Base-by-base conservation (phyloP, 1,140 invertebrate genomes). In the Penaeus chinensis region DNA sequence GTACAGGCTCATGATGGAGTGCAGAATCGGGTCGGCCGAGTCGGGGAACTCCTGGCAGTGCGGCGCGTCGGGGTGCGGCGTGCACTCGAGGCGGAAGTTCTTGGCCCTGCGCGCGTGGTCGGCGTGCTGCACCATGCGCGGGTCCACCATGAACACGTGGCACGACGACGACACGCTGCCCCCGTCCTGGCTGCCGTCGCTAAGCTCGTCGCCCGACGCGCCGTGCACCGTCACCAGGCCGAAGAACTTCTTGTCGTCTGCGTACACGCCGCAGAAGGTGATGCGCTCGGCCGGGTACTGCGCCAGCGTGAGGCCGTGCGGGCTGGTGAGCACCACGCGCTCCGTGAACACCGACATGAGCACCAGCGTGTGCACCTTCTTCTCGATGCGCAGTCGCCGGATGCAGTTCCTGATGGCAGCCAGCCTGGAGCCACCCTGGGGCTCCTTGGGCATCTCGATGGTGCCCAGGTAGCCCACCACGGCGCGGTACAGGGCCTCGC, bases 391-490 rank as follows among this genome's bases (percentile, higher is more conserved):
- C 61, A 99, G 92, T 91, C 97, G 95, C 87, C 96, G 94, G 27
- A 99, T 97, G 91, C 97, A 98, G 84, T 95, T 97, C 83, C 94
- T 92, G 60, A 96, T 92, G 77, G 95, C 94, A 92, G 95, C 93
- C 37, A 94, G 90, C 13, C 92, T 90, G n/a, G 92, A 90, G 7
- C 89, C 90, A 20, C 89, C 90, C 82, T 87, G 87, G n/a, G 89
- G 88, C 61, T 90, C 89, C 62, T 90, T 90, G 60, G 90, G 90
- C 87, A 90, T 98, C 93, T 99, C 98, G 79, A 99, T 98, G 0
- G 97, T 98, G 8, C 98, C 98, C 77, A 99, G 93, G 92, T 99
- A 99, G 0, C 98, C 97, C 5, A 99, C 96, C 22, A 99, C 95
- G 0, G 96, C 96, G 88, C 96, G 94, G 91, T 96, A 96, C 84